Base-by-base conservation (phyloP, 2,113 vertebrate species). In the Grantiella picta region DNA sequence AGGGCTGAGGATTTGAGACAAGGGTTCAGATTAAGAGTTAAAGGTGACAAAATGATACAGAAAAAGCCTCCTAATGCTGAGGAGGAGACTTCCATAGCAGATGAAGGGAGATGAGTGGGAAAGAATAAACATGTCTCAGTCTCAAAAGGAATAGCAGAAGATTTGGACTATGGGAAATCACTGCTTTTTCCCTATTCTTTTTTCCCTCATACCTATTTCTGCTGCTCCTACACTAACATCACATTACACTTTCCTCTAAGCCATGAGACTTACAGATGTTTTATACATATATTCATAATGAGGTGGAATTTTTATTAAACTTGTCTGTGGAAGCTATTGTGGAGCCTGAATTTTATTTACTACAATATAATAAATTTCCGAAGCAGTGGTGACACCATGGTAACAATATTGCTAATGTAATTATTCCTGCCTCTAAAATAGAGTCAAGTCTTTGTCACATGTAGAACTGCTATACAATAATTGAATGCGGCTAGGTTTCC, bases 351-450 rank as follows among this genome's bases (percentile, higher is more conserved):
- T 93, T 95, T 95, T 96, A 96, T 97, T 94, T 95, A 95, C 90
- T 92, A 79, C 76, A 50, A 47, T 69, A 49, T 90, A 94, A 89
- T 92, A 94, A 91, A 95, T 95, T 96, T 94, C 75, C 6, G 1
- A 86, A 86, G 83, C 80, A 81, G 57, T 50, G 49, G 82, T 95
- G 92, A 93, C 92, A 89, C 94, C 94, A 94, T 94, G 95, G 95
- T 94, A 96, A 96, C 96, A 96, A 96, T 86, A 96, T 96, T 97
- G 86, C 65, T 95, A 95, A 85, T 93, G 90, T 79, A 94, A 96
- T 96, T 96, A 97, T 86, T 96, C 60, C 80, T 93, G 86, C 76
- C 69, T 95, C 90, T 86, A 81, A 95, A 95, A 90, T 15, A 94
- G 82, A 96, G 85, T 75, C 92, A 90, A 83, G 64, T 72, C 93